Conservation (phyloP, 2,113 vertebrate genomes). For the Syngnathus typhle region DNA sequence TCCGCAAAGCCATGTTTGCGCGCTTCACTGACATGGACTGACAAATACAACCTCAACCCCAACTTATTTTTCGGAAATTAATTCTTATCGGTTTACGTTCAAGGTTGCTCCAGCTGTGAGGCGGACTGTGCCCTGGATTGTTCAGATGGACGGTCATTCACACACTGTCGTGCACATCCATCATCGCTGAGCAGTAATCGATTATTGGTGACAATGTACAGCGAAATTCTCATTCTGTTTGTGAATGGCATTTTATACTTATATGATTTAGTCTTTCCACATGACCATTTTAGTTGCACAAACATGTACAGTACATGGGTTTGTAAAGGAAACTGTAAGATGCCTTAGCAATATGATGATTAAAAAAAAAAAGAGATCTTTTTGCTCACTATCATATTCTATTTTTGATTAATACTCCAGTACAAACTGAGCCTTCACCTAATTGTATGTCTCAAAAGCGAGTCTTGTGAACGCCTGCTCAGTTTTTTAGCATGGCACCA, state of each 20-base stretch:
- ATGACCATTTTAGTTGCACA: background rate
- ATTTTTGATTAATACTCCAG: background rate
- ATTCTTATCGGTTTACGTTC: background rate
- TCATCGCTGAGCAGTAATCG: background rate
- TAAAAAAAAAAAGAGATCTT: constrained; percentile 30
- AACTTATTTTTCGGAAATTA: background rate
- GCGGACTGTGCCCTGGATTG: background rate
- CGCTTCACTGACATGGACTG: constrained; percentile 89
- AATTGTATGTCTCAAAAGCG: background rate
- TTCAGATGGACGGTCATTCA: background rate
- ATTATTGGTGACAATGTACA: background rate
- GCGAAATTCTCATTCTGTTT: background rate
- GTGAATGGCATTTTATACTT: background rate
- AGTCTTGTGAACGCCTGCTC: constrained; percentile 39
- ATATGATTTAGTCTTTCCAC: background rate
- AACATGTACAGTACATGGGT: constrained; percentile 32
- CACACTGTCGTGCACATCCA: background rate
- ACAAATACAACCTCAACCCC: constrained; percentile 20
- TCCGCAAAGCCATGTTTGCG: constrained; percentile 90
- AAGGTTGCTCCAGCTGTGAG: background rate
- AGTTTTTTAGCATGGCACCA: constrained; percentile 35
- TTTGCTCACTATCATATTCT: background rate
- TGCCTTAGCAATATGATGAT: constrained; percentile 7
- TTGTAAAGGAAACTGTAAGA: constrained; percentile 24
- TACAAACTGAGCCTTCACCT: background rate